Evolutionary conservation across 2,797 vertebrate genomes (phyloP).

Genomic region (Spea hammondii): DNA sequence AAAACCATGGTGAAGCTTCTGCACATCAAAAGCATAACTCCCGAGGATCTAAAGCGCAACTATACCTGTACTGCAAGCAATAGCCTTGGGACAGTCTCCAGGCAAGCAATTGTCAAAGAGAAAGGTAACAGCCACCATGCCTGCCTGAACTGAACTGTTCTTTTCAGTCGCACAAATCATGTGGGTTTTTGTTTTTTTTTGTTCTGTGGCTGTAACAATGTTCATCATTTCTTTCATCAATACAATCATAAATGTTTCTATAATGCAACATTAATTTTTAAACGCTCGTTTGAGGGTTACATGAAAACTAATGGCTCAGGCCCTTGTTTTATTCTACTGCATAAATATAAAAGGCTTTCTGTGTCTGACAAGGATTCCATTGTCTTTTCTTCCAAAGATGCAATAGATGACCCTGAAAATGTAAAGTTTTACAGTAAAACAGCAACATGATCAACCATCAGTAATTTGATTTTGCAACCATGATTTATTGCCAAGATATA

Average conservation of each 20-base stretch:
- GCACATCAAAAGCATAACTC: conserved; percentile 69
- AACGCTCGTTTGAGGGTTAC: neutral
- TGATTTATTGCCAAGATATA: too few species aligned
- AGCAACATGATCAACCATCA: too few species aligned
- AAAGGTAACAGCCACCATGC: conserved; percentile 70
- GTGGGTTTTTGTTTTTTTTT: too few species aligned
- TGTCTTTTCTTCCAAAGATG: too few species aligned
- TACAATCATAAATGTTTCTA: neutral
- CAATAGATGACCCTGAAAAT: too few species aligned
- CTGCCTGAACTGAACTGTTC: neutral
- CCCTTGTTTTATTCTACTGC: too few species aligned
- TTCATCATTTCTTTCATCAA: too few species aligned
- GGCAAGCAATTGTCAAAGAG: conserved; percentile 66
- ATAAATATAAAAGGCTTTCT: too few species aligned
- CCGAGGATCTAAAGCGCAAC: conserved; percentile 75
- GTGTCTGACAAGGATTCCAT: too few species aligned
- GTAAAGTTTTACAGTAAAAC: too few species aligned
- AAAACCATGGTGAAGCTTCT: conserved; percentile 64
- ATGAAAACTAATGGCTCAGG: neutral
- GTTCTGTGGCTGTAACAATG: too few species aligned
- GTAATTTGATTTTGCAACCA: too few species aligned
- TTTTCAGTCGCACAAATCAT: neutral
- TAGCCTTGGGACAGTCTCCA: conserved; percentile 59
- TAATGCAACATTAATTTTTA: neutral
- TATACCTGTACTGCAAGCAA: conserved; percentile 83